Percentiles rank a stretch among this genome's conserved stretches.
Conservation (phyloP, 2,888 invertebrate genomes). For the Apotomis turbidana region DNA sequence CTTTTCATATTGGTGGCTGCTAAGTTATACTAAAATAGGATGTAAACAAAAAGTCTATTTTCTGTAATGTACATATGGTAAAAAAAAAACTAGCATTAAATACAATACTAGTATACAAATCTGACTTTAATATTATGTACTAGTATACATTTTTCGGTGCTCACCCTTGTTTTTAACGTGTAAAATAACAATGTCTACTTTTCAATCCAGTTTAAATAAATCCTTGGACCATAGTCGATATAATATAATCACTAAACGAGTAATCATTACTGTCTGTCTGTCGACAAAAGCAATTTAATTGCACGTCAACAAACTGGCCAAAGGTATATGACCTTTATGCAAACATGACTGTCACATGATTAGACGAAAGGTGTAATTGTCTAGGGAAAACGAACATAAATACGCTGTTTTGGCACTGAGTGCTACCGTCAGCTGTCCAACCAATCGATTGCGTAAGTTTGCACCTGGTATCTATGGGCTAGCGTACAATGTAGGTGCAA, state of each 20-base stretch:
- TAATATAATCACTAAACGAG: not conserved
- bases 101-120: too few species aligned
- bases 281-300: slow-evolving; percentile 9
- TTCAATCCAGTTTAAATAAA: too few species aligned
- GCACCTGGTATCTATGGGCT: not conserved
- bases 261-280: slow-evolving; percentile 8
- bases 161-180: too few species aligned
- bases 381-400: not conserved
- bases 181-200: too few species aligned
- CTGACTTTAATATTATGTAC: too few species aligned
- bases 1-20: not conserved
- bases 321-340: slow-evolving; percentile 23
- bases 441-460: not conserved
- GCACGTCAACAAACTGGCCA: slow-evolving; percentile 14
- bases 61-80: too few species aligned
- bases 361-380: not conserved
- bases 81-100: too few species aligned
- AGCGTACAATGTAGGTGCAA: not conserved
- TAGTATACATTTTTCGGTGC: too few species aligned
- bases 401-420: not conserved
- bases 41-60: too few species aligned
- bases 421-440: too few species aligned
- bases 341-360: not conserved
- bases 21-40: too few species aligned
- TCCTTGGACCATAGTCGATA: not conserved